These are phyloP conservation scores for Gymnoscopelus braueri DNA, from an alignment of 2,797 vertebrate genomes.

Conservation along the genomic window DNA sequence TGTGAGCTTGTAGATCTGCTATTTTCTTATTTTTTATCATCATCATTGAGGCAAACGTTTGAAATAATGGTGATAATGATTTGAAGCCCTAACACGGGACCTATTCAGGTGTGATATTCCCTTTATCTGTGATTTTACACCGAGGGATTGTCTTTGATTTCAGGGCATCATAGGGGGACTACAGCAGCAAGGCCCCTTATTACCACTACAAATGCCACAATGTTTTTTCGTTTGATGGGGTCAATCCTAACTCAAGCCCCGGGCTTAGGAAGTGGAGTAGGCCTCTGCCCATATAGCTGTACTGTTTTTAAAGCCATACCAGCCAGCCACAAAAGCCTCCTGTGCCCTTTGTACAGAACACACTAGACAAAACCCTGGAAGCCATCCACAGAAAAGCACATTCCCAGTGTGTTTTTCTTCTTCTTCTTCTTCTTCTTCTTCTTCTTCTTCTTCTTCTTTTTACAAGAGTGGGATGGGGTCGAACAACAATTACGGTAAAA, in stretches of 20 bases:
- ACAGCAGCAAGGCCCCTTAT: conserved; percentile 62
- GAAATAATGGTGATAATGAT: neutral
- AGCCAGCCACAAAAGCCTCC: conserved; percentile 73
- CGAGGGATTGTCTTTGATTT: conserved; percentile 66
- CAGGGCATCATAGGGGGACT: conserved; percentile 55
- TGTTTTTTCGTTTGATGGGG: conserved; percentile 72
- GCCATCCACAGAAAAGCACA: conserved; percentile 78
- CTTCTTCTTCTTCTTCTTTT: conserved; percentile 53
- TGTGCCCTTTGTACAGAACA: conserved; percentile 78
- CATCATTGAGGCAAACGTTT: neutral
- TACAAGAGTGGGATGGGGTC: conserved; percentile 80
- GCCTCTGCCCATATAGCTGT: conserved; percentile 66
- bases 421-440: conserved; percentile 52
- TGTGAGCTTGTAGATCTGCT: no score
- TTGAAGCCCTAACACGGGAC: conserved; percentile 15
- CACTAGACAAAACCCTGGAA: conserved; percentile 82
- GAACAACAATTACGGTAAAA: conserved; percentile 87
- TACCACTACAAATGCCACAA: conserved; percentile 69
- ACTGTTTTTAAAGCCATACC: conserved; percentile 78
- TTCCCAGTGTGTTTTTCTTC: conserved; percentile 74
- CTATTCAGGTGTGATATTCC: conserved; percentile 46
- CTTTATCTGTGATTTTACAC: conserved; percentile 70
- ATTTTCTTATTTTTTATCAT: no score
- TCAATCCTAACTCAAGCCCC: conserved; percentile 70
- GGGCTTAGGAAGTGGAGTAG: conserved; percentile 74